These are phyloP conservation scores for Eumaeus atala DNA, from an alignment of 1,140 invertebrate genomes.

Conservation along the genomic window DNA sequence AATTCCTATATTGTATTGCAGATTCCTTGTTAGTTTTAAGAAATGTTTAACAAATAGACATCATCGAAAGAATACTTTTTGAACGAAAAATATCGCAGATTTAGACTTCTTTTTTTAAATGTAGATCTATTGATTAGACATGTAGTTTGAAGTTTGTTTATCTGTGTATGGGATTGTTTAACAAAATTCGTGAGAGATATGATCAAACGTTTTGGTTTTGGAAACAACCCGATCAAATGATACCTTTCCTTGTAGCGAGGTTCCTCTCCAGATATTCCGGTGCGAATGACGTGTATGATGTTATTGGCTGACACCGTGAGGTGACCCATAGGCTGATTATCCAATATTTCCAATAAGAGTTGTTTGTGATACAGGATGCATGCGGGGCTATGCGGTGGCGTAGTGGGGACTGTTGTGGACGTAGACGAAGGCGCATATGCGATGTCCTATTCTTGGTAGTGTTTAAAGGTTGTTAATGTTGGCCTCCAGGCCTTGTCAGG, in stretches of 20 bases:
- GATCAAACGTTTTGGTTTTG: not conserved
- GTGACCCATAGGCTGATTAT: conserved; percentile 10
- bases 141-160: not conserved
- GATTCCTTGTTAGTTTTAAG: conserved; percentile 5
- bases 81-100: not conserved
- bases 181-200: not conserved
- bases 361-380: conserved; percentile 1
- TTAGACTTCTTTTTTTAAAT: not conserved
- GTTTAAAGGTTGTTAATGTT: no score
- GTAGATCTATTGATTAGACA: not conserved
- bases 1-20: conserved; percentile 4
- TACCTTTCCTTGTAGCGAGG: not conserved
- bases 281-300: conserved; percentile 7
- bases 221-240: not conserved
- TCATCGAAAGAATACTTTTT: conserved; percentile 6
- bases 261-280: conserved; percentile 4
- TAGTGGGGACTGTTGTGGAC: not conserved
- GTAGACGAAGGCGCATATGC: no score
- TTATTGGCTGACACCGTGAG: conserved; percentile 5
- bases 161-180: conserved; percentile 3
- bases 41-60: conserved; percentile 2
- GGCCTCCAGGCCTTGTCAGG: no score
- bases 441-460: no score
- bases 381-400: not conserved
- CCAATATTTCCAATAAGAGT: conserved; percentile 11